phyloP scores from a whole-genome alignment of 1,140 invertebrate genomes.

The Cotesia glomerata region DNA sequence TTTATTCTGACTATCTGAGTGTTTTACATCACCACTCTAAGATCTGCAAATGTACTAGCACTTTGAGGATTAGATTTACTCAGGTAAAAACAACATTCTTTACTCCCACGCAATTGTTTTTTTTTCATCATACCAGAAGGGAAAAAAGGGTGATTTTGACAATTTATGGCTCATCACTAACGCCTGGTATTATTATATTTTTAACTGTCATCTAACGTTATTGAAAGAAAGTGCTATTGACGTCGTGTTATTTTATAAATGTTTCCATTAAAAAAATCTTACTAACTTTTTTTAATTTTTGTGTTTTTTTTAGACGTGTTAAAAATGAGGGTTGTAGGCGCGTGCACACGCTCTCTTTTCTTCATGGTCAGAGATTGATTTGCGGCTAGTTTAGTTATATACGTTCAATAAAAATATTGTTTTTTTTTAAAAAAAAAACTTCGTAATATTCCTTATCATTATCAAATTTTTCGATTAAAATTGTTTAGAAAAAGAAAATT shows the following conservation, averaged over 20 bases:
- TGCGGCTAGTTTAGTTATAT: conserved; percentile 6
- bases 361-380: conserved; percentile 23
- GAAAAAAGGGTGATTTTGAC: conserved; percentile 25
- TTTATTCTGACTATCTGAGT: conserved; percentile 20
- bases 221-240: background rate
- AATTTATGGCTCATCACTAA: conserved; percentile 14
- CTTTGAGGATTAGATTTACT: background rate
- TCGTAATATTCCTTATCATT: background rate
- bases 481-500: no score
- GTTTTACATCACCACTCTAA: conserved; percentile 14
- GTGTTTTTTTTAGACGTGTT: background rate
- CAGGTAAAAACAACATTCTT: conserved; percentile 21
- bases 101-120: conserved; percentile 10
- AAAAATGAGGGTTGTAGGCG: background rate
- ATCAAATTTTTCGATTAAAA: background rate
- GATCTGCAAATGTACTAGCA: conserved; percentile 9
- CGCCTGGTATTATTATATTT: conserved; percentile 16
- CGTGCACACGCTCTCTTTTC: conserved; percentile 14
- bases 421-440: background rate
- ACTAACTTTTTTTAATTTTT: background rate
- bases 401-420: conserved; percentile 9
- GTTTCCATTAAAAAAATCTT: background rate
- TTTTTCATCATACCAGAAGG: background rate
- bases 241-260: background rate
- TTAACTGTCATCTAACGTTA: background rate